Evolutionary conservation across 2,888 invertebrate species (phyloP).

Genomic region (Nomada goodeniana): DNA sequence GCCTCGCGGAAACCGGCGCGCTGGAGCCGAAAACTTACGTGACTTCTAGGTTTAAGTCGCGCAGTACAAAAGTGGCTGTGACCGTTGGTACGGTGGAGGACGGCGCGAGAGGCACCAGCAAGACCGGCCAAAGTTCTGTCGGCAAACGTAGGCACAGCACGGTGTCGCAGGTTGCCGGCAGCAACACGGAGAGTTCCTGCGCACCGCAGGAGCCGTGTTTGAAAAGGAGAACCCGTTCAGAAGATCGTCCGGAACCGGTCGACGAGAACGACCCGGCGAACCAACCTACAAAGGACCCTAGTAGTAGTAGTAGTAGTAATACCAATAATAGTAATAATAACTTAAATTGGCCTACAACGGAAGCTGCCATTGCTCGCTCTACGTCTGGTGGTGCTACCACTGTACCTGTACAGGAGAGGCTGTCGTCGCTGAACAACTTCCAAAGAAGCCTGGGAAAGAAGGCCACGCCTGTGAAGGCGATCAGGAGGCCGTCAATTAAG

Average conservation of each 20-base stretch:
- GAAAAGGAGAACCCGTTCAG: conserved; percentile 80
- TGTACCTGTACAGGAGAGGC: conserved; percentile 72
- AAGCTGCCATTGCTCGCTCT: conserved; percentile 62
- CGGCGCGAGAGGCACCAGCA: conserved; percentile 31
- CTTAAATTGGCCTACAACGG: conserved; percentile 72
- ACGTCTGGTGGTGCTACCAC: conserved; percentile 39
- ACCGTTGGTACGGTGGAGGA: conserved; percentile 43
- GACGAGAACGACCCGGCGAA: conserved; percentile 84
- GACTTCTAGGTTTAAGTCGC: conserved; percentile 60
- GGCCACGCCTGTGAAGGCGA: conserved; percentile 79
- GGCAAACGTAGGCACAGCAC: conserved; percentile 77
- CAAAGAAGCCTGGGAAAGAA: conserved; percentile 82
- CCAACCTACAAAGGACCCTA: conserved; percentile 70
- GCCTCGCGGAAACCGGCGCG: conserved; percentile 4
- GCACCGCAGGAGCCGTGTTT: conserved; percentile 69
- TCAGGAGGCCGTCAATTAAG: conserved; percentile 80
- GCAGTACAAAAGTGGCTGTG: conserved; percentile 55
- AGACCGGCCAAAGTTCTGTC: conserved; percentile 39
- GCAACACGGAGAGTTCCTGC: conserved; percentile 52
- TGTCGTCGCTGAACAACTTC: conserved; percentile 78
- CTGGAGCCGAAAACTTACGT: conserved; percentile 58
- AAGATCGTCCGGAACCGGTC: conserved; percentile 77
- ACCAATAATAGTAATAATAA: conserved; percentile 26
- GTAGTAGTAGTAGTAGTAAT: conserved; percentile 20
- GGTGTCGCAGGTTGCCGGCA: conserved; percentile 66